These are phyloP conservation scores for Synanceia verrucosa DNA, from an alignment of 2,797 vertebrate genomes.

Conservation along the genomic window DNA sequence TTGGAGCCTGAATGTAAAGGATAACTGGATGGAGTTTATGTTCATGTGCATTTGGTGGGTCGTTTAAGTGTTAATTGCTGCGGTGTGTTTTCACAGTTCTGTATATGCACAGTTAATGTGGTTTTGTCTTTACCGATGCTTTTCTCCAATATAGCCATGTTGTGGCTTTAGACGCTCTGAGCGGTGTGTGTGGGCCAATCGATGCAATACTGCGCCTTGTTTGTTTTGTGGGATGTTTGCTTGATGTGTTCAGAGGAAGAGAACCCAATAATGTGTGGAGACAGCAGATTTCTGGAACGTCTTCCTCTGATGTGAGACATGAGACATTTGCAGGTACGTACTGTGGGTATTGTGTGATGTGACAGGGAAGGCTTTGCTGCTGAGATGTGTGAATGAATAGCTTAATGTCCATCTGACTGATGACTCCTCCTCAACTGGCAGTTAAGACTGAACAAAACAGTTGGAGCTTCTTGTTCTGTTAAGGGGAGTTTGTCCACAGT, in stretches of 20 bases:
- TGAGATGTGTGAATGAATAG: slow-evolving; percentile 34
- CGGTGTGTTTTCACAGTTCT: slow-evolving; percentile 67
- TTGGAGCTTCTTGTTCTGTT: slow-evolving; percentile 37
- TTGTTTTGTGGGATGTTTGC: slow-evolving; percentile 45
- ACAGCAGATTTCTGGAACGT: slow-evolving; percentile 18
- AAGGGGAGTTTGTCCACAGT: slow-evolving; percentile 41
- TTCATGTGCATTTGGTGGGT: slow-evolving; percentile 68
- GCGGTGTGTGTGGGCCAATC: slow-evolving; percentile 24
- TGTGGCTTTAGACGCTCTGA: slow-evolving; percentile 38
- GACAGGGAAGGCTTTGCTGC: slow-evolving; percentile 29
- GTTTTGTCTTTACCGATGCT: slow-evolving; percentile 70
- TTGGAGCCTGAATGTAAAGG: slow-evolving; percentile 81
- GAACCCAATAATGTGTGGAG: neutral
- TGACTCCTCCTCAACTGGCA: slow-evolving; percentile 44
- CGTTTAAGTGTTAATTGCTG: slow-evolving; percentile 73
- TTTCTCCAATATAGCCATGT: slow-evolving; percentile 62
- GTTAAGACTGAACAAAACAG: slow-evolving; percentile 54
- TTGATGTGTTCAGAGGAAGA: slow-evolving; percentile 27
- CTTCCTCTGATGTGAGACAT: slow-evolving; percentile 4
- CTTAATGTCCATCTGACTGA: slow-evolving; percentile 50
- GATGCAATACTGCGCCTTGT: slow-evolving; percentile 17
- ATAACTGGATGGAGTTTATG: slow-evolving; percentile 69
- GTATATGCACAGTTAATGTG: slow-evolving; percentile 73
- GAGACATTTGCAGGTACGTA: slow-evolving; percentile 26
- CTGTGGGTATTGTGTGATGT: slow-evolving; percentile 32